These are phyloP conservation scores for Sebastes miniatus DNA, from an alignment of 2,797 vertebrate species.

Conservation along the genomic window DNA sequence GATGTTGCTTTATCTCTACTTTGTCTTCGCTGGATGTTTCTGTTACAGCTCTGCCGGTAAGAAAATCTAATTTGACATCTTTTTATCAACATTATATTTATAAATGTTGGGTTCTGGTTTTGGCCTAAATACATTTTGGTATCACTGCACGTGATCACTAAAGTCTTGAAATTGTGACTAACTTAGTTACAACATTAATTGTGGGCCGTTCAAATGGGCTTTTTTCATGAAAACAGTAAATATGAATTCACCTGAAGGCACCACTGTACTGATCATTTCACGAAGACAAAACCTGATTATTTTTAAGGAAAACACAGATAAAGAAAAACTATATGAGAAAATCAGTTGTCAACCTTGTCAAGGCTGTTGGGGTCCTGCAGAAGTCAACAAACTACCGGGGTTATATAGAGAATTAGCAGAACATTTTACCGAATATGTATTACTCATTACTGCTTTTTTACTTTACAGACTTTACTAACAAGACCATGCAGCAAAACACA, in stretches of 20 bases:
- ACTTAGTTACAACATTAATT: background rate
- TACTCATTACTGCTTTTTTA: background rate
- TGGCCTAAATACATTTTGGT: background rate
- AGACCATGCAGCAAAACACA: fast-evolving
- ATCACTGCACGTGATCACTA: background rate
- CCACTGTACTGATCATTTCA: too few relatives aligned
- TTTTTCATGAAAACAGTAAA: background rate
- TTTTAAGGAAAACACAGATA: background rate
- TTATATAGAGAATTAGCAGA: too few relatives aligned
- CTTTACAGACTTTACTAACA: fast-evolving
- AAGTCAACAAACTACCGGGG: background rate
- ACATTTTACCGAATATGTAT: background rate
- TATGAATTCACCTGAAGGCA: background rate
- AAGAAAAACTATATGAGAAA: background rate
- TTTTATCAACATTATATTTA: background rate
- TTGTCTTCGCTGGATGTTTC: background rate
- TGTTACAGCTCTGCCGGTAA: background rate
- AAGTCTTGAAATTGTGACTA: background rate
- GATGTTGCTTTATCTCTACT: slow-evolving; percentile 5
- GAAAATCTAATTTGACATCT: background rate
- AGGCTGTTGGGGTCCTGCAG: background rate
- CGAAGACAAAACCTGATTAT: background rate
- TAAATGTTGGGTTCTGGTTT: background rate
- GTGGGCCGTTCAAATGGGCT: background rate
- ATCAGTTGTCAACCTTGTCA: background rate